phyloP scores from a whole-genome alignment of 1,140 invertebrate species.

The Drosophila willistoni region DNA sequence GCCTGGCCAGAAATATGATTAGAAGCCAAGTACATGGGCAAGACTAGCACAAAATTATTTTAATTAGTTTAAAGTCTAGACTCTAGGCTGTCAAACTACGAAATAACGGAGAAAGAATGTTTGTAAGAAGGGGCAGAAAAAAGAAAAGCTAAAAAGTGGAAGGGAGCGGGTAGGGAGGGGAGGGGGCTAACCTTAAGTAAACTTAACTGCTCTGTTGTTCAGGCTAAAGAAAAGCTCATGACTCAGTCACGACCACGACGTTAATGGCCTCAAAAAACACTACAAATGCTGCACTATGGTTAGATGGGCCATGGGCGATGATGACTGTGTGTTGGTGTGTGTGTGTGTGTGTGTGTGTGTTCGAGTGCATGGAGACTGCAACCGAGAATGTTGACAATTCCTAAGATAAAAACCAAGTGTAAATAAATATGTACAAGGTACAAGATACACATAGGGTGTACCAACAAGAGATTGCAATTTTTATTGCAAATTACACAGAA shows the following conservation, averaged over 20 bases:
- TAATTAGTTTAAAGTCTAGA: slow-evolving; percentile 51
- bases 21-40: slow-evolving; percentile 36
- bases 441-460: neutral
- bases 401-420: slow-evolving; percentile 42
- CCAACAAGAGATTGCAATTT: neutral
- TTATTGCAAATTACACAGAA: neutral
- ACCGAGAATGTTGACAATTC: slow-evolving; percentile 34
- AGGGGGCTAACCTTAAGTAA: slow-evolving; percentile 59
- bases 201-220: slow-evolving; percentile 40
- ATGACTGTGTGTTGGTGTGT: neutral
- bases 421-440: slow-evolving; percentile 44
- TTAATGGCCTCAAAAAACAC: slow-evolving; percentile 45
- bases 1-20: slow-evolving; percentile 39
- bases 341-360: too few species aligned
- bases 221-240: slow-evolving; percentile 61
- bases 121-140: slow-evolving; percentile 29
- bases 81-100: slow-evolving; percentile 1
- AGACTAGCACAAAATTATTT: slow-evolving; percentile 34
- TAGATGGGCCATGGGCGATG: slow-evolving; percentile 10
- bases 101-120: slow-evolving; percentile 50
- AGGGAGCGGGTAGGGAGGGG: neutral
- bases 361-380: neutral
- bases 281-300: neutral
- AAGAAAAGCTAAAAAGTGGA: slow-evolving; percentile 27
- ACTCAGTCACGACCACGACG: slow-evolving; percentile 61